Evolutionary conservation across 37 sponge, comb jelly and placozoan species (phyloP), one percentile per base, ranked within the genome.

Genomic region (Petrosia ficiformis): DNA sequence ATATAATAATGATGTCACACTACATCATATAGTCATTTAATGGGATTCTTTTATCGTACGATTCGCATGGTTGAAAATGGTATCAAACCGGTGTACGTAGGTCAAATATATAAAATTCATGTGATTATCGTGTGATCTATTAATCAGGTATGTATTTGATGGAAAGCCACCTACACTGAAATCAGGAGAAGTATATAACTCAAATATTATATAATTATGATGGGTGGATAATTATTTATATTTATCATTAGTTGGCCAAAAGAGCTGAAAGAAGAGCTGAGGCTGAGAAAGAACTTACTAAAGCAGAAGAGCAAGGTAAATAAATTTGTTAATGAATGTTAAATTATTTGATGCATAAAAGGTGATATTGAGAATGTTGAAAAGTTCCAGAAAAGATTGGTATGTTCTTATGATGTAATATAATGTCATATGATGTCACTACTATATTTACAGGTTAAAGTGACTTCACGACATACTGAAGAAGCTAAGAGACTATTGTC

Each of bases 111-210:
- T 44, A 44, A 16, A 72, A 44, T 4, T 44, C 41, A 10, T 42
- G 25, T 42, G 21, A 39, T 8, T 69, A 42, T 73, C 26, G 6
- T 33, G 31, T 28, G 68, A 16, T 36, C 21, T 48, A 4, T 29
- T 34, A n/a, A 36, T 26, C 35, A 95, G 95, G 40, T 96, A 96
- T 73, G 97, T 96, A 29, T 96, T 96, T 87, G 91, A 96, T 82
- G 99, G 99, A 1, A 99, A 99, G 57, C 99, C 99, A 52, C 99
- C 99, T 39, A 69, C 73, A 0, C 75, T 96, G 86, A 99, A 99
- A 67, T 96, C 97, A 39, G 92, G 94, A 72, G 99, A 99, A 78
- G 92, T 91, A 25, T 44, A 58, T 36, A n/a, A 21, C 21, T 0
- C 8, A 57, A 30, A 11, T 5, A 31, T 31, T 77, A 37, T 0